Evolutionary conservation across 1,140 invertebrate species (phyloP), one percentile per base, ranked within the genome.

Genomic region (Zaprionus inermis): DNA sequence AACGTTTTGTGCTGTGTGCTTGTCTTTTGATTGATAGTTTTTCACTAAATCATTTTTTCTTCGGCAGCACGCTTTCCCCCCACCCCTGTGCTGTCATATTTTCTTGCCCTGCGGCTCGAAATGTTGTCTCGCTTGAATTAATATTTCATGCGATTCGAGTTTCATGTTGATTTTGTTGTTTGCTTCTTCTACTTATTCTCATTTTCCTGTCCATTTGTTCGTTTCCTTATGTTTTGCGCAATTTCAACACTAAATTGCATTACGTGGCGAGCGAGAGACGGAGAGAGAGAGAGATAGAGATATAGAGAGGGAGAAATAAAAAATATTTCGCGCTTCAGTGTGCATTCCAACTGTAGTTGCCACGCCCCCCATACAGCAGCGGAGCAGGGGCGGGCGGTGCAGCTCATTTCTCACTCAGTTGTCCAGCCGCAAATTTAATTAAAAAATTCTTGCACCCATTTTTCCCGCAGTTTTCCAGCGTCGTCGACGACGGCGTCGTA

Each of bases 21-120:
- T n/a, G 72, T 78, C 77, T 80, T 80, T 89, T 88, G 83, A 88
- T 88, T 88, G 83, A 88, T 88, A 88, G 83, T 88, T 88, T 89
- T 66, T 72, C 49, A 20, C 51, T 28, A 55, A 41, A 34, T 63
- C 44, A 32, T 56, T 14, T 56, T 64, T 79, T 46, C 41, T 51
- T 44, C n/a, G n/a, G n/a, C n/a, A n/a, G n/a, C n/a, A n/a, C 2
- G 6, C 41, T 7, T 10, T 18, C 18, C 16, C 9, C 10, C 10
- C 10, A 49, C 44, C 38, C 49, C 65, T 46, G 49, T 32, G n/a
- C 44, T 46, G 60, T 57, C 20, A 38, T 41, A 63, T 65, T 60
- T 68, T 18, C 14, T 9, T 14, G 66, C 52, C 76, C 76, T 52
- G 61, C 51, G 76, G 79, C 78, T 77, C 52, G 56, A 83, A 76